Evolutionary conservation across 2,888 invertebrate genomes (phyloP).

Genomic region (Metallyticus violacea): DNA sequence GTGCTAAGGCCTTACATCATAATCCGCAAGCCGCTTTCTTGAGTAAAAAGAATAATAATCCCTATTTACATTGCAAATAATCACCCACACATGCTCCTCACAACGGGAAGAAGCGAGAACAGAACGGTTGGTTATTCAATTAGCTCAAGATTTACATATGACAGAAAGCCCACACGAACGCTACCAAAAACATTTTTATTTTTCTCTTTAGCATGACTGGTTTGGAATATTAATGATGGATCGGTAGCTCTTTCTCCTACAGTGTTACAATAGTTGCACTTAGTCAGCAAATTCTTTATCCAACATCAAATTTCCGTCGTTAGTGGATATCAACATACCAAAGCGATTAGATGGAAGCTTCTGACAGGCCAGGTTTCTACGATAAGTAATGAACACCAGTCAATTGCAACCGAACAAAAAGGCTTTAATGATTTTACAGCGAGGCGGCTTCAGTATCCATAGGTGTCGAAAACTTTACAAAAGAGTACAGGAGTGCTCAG

Average conservation of each 20-base stretch:
- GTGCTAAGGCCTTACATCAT: too few species aligned
- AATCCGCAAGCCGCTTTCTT: too few species aligned
- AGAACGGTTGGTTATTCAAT: too few species aligned
- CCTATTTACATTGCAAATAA: too few species aligned
- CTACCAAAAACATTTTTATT: neutral
- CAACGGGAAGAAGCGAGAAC: too few species aligned
- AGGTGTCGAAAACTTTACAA: neutral
- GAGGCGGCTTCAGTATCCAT: neutral
- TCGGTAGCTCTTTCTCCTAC: neutral
- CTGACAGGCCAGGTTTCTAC: neutral
- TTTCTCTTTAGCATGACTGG: neutral
- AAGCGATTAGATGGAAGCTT: too few species aligned
- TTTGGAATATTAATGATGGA: neutral
- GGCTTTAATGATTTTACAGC: neutral
- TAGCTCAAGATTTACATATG: too few species aligned
- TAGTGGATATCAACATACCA: neutral
- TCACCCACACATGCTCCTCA: too few species aligned
- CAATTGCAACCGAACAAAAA: neutral
- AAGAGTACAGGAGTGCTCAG: too few species aligned
- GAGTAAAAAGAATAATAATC: too few species aligned
- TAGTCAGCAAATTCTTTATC: neutral
- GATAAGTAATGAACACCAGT: neutral
- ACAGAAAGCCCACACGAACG: neutral
- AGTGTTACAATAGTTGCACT: neutral
- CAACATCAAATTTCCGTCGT: too few species aligned